phyloP scores from a whole-genome alignment of 2,888 invertebrate genomes.

The Cephus spinipes region DNA sequence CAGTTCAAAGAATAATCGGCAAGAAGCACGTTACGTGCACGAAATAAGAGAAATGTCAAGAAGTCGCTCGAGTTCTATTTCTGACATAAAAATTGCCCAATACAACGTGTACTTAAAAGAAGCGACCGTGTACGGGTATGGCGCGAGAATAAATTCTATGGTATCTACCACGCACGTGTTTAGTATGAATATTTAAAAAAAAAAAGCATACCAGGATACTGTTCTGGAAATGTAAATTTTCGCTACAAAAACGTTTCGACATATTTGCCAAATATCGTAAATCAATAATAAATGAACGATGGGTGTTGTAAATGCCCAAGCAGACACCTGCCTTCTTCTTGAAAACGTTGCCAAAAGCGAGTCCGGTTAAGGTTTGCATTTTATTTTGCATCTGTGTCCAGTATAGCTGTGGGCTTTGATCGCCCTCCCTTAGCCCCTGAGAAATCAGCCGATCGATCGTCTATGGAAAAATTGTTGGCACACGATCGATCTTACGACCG shows the following conservation, averaged over 20 bases:
- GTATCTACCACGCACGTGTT: not conserved
- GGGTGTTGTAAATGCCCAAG: conserved; percentile 15
- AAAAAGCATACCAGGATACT: not conserved
- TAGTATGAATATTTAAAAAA: not conserved
- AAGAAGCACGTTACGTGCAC: not conserved
- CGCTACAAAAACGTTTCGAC: not conserved
- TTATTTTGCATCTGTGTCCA: conserved; percentile 35
- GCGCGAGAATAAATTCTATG: not conserved
- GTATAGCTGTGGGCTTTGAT: not conserved
- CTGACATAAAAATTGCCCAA: not conserved
- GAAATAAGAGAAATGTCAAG: not conserved
- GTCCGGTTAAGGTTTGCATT: conserved; percentile 59
- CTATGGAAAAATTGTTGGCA: not conserved
- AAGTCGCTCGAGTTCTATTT: not conserved
- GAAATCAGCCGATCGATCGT: not conserved
- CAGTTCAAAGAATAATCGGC: not conserved
- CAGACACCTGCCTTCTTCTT: conserved; percentile 58
- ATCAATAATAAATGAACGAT: not conserved
- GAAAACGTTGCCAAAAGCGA: conserved; percentile 59
- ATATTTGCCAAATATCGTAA: not conserved
- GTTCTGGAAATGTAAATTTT: not conserved
- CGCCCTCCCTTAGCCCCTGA: not conserved
- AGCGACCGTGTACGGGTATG: not conserved
- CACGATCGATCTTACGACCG: not conserved
- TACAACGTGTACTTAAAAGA: not conserved